phyloP scores from a whole-genome alignment of 2,888 invertebrate genomes.

The Caenorhabditis panamensis region DNA sequence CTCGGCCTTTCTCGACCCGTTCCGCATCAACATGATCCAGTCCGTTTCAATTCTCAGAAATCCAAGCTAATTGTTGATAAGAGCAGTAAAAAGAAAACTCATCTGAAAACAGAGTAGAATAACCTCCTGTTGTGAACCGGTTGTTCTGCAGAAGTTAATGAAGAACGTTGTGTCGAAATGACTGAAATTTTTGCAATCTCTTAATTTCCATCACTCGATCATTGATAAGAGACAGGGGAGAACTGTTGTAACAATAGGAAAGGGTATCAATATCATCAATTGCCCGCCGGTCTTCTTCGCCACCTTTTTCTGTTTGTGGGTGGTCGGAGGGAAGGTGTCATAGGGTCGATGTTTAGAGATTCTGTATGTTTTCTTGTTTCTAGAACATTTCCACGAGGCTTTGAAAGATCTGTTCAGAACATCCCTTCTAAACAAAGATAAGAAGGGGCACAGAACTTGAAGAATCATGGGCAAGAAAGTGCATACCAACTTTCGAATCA shows the following conservation, averaged over 20 bases:
- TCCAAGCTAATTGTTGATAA: not conserved
- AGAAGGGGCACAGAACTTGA: too few species aligned
- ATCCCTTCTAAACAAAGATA: not conserved
- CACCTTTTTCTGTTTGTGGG: not conserved
- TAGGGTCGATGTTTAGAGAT: not conserved
- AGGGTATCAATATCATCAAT: not conserved
- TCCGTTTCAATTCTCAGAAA: not conserved
- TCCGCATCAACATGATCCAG: not conserved
- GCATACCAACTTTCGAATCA: slow-evolving; percentile 2
- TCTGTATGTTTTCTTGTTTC: not conserved
- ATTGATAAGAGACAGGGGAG: not conserved
- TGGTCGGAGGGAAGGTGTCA: slow-evolving; percentile 1
- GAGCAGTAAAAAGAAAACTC: not conserved
- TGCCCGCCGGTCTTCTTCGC: not conserved
- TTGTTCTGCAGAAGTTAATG: not conserved
- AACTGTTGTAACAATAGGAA: not conserved
- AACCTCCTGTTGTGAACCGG: slow-evolving; percentile 3
- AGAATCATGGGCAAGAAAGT: too few species aligned
- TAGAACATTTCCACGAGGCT: not conserved
- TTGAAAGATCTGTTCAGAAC: not conserved
- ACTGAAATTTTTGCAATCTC: not conserved
- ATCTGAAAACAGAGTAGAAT: too few species aligned
- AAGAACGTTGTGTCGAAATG: not conserved
- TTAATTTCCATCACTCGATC: not conserved
- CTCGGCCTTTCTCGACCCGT: not conserved